Conservation (phyloP, 2,888 invertebrate genomes). For the Scaptomyza reducta region DNA sequence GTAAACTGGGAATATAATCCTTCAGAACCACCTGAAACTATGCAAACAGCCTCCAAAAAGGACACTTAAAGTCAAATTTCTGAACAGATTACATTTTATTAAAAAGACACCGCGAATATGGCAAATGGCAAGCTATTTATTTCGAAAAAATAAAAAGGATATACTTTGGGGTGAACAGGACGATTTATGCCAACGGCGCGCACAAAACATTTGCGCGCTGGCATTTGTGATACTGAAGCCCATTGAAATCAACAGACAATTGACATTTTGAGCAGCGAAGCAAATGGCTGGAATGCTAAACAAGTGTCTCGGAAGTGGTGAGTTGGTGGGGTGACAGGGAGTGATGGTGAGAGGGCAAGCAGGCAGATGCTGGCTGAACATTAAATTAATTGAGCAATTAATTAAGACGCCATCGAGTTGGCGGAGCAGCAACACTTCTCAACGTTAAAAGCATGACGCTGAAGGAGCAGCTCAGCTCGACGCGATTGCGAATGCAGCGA, state of each 20-base stretch:
- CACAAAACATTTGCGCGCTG: conserved; percentile 50
- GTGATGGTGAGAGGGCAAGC: conserved; percentile 14
- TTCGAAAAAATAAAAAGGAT: conserved; percentile 20
- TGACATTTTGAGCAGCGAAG: conserved; percentile 63
- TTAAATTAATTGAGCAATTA: conserved; percentile 83
- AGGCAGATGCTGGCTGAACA: conserved; percentile 71
- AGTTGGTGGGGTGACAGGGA: neutral
- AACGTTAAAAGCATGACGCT: conserved; percentile 3
- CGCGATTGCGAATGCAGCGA: conserved; percentile 42
- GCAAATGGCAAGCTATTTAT: conserved; percentile 55
- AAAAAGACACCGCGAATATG: conserved; percentile 41
- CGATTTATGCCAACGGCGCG: conserved; percentile 24
- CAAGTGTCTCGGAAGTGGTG: conserved; percentile 31
- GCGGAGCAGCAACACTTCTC: conserved; percentile 49
- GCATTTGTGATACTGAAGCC: conserved; percentile 60
- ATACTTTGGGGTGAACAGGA: conserved; percentile 14
- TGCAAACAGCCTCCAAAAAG: neutral
- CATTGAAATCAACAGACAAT: conserved; percentile 67
- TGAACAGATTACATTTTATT: conserved; percentile 30
- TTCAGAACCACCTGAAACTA: conserved; percentile 13
- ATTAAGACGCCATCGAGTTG: conserved; percentile 80
- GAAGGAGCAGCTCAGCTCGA: conserved; percentile 40
- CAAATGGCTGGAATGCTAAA: conserved; percentile 34
- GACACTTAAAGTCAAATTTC: conserved; percentile 19
- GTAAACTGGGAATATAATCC: neutral